These are phyloP conservation scores for Diorhabda sublineata DNA, from an alignment of 1,140 invertebrate species.

Conservation along the genomic window DNA sequence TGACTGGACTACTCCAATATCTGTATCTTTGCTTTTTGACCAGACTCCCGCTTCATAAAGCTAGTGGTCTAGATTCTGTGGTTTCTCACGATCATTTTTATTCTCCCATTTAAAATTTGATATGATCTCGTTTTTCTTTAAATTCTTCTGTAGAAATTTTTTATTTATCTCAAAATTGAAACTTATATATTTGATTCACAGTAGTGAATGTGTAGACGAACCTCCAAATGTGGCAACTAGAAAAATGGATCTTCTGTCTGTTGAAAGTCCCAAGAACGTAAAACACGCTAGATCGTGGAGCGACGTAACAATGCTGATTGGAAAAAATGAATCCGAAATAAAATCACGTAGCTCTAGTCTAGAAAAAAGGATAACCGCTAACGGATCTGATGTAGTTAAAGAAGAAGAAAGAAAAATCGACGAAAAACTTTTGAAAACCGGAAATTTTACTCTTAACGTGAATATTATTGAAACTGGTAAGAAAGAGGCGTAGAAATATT, in stretches of 20 bases:
- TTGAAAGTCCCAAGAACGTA: conserved; percentile 41
- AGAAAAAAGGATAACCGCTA: background rate
- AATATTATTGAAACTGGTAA: conserved; percentile 69
- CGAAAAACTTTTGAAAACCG: conserved; percentile 55
- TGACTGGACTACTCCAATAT: too few relatives aligned
- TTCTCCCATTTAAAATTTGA: too few relatives aligned
- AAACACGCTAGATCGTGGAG: conserved; percentile 42
- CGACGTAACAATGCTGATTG: conserved; percentile 38
- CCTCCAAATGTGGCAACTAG: background rate
- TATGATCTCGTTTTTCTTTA: too few relatives aligned
- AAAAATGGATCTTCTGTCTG: conserved; percentile 25
- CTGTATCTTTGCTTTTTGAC: too few relatives aligned
- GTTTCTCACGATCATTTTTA: too few relatives aligned
- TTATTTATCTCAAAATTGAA: too few relatives aligned
- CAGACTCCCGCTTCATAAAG: too few relatives aligned
- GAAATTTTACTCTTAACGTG: conserved; percentile 57
- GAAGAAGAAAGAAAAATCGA: conserved; percentile 32
- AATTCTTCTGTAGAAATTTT: too few relatives aligned
- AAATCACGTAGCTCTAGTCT: conserved; percentile 15
- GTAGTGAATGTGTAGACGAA: conserved; percentile 40
- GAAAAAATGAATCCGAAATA: conserved; percentile 24
- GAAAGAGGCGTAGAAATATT: background rate
- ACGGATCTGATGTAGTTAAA: conserved; percentile 4
- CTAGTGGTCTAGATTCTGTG: too few relatives aligned
- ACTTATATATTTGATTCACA: background rate